These are phyloP conservation scores for Lamellibrachia columna DNA, from an alignment of 2,888 invertebrate genomes.

Conservation along the genomic window DNA sequence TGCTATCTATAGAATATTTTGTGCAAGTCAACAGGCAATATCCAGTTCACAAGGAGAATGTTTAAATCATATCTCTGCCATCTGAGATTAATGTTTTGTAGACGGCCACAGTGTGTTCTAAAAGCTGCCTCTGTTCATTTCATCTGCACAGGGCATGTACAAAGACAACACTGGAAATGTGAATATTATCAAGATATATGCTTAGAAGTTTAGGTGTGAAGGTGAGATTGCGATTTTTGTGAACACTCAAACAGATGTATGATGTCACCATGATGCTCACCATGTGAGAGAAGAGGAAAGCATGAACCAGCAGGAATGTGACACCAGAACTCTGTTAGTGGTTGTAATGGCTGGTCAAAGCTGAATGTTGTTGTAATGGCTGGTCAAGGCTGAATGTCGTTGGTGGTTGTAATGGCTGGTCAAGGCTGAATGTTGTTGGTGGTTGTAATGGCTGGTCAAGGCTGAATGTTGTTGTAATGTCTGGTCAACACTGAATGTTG, in stretches of 20 bases:
- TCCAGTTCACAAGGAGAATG: not conserved
- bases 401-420: no score
- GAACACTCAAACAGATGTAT: not conserved
- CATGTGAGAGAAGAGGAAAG: not conserved
- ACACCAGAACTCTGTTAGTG: not conserved
- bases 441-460: not conserved
- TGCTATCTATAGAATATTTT: slow-evolving; percentile 6
- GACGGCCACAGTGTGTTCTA: not conserved
- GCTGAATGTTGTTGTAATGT: not conserved
- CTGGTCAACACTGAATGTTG: no score
- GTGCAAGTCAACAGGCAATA: not conserved
- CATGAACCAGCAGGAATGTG: not conserved
- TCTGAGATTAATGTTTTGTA: slow-evolving; percentile 10
- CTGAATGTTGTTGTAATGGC: not conserved
- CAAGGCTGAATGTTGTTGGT: not conserved
- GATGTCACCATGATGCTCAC: not conserved
- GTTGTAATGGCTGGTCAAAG: not conserved
- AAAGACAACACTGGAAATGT: not conserved
- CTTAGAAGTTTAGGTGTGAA: not conserved
- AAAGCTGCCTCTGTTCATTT: not conserved
- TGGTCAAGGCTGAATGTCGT: no score
- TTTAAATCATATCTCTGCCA: not conserved
- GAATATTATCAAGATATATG: not conserved
- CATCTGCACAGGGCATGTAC: not conserved
- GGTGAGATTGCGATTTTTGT: not conserved